phyloP scores from a whole-genome alignment of 2,113 vertebrate genomes.

The Budorcas taxicolor region DNA sequence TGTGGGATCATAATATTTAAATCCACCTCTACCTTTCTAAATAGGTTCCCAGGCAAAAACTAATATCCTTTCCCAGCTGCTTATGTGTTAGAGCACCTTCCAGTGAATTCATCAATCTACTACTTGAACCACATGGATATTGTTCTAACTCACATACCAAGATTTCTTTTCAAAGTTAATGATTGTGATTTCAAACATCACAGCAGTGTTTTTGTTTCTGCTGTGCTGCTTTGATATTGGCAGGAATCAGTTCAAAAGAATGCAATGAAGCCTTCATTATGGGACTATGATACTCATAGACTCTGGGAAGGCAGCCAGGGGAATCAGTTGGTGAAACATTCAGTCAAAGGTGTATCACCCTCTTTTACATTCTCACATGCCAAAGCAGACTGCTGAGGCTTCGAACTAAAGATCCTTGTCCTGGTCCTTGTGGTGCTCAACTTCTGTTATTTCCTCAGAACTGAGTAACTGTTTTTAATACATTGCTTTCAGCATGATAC shows the following conservation, averaged over 20 bases:
- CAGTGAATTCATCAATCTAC: slow-evolving; percentile 16
- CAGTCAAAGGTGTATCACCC: slow-evolving; percentile 40
- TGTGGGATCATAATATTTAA: slow-evolving; percentile 28
- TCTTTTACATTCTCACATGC: slow-evolving; percentile 29
- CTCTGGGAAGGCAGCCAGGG: slow-evolving; percentile 67
- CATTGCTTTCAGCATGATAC: neutral
- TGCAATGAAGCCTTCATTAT: slow-evolving; percentile 67
- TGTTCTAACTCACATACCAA: slow-evolving; percentile 59
- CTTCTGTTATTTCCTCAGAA: slow-evolving; percentile 25
- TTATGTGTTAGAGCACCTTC: slow-evolving; percentile 46
- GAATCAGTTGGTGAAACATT: slow-evolving; percentile 63
- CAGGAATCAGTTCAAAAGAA: slow-evolving; percentile 71
- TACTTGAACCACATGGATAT: slow-evolving; percentile 32
- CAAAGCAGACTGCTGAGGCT: neutral
- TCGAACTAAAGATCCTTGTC: neutral
- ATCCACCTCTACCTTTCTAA: slow-evolving; percentile 36
- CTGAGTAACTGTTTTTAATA: slow-evolving; percentile 20
- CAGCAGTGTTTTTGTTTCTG: slow-evolving; percentile 68
- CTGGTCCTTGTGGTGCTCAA: neutral
- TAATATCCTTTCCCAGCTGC: neutral
- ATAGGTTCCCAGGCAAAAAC: slow-evolving; percentile 20
- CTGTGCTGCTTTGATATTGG: slow-evolving; percentile 69
- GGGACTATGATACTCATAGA: slow-evolving; percentile 51
- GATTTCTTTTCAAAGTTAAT: slow-evolving; percentile 58
- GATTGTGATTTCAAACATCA: slow-evolving; percentile 53